Evolutionary conservation across 2,797 vertebrate species (phyloP).

Genomic region (Rhinichthys osculus): DNA sequence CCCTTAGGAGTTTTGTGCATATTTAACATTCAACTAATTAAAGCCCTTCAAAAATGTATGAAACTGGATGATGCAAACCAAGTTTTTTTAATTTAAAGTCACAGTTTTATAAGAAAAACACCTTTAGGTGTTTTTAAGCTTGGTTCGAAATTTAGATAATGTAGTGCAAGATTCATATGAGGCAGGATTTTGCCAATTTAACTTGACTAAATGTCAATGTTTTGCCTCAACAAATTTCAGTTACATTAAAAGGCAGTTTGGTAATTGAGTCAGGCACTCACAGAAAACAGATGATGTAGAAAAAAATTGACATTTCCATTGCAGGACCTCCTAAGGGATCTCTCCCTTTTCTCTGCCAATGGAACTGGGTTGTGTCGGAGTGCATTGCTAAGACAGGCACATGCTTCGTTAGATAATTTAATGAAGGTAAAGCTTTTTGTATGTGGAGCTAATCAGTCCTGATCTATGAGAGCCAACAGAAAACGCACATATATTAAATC

Average conservation of each 20-base stretch:
- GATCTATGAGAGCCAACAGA: neutral
- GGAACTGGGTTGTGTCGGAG: slow-evolving; percentile 1
- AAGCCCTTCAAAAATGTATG: slow-evolving; percentile 32
- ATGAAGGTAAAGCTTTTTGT: slow-evolving; percentile 22
- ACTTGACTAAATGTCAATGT: slow-evolving; percentile 40
- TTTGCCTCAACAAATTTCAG: slow-evolving; percentile 33
- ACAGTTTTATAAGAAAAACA: slow-evolving; percentile 33
- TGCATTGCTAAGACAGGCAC: slow-evolving; percentile 11
- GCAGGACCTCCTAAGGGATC: slow-evolving; percentile 33
- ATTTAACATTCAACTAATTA: slow-evolving; percentile 42
- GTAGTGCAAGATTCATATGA: neutral
- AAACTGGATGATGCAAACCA: slow-evolving; percentile 13
- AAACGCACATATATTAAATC: neutral
- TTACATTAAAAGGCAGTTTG: slow-evolving; percentile 38
- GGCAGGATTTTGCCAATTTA: neutral
- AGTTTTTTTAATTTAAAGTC: slow-evolving; percentile 27
- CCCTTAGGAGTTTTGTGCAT: slow-evolving; percentile 40
- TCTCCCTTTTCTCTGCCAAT: slow-evolving; percentile 54
- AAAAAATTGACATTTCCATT: slow-evolving; percentile 51
- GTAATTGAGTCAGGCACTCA: slow-evolving; percentile 52
- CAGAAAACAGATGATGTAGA: slow-evolving; percentile 49
- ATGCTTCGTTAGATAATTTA: slow-evolving; percentile 11
- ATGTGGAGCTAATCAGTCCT: neutral
- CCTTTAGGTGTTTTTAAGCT: slow-evolving; percentile 26
- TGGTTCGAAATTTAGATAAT: slow-evolving; percentile 16